A percentile compares a stretch with the other conserved stretches of the same genome.
phyloP scores from a whole-genome alignment of 2,888 invertebrate species.

The Argyresthia albistria region DNA sequence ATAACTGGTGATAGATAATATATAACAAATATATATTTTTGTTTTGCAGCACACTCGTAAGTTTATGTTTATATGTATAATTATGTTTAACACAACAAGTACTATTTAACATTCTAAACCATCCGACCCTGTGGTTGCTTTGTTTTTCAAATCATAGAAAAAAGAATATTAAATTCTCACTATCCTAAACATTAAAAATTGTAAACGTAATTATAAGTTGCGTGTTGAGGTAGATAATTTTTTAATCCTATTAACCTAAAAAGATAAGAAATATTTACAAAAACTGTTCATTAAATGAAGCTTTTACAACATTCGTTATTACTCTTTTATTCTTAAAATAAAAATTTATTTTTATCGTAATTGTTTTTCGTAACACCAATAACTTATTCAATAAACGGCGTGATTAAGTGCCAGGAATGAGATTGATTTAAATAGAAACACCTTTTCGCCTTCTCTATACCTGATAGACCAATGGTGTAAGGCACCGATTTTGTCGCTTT shows the following conservation, averaged over 20 bases:
- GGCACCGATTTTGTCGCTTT: no score
- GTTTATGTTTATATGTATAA: no score
- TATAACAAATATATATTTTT: conserved; percentile 31
- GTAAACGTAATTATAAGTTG: conserved; percentile 64
- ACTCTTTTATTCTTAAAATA: conserved; percentile 6
- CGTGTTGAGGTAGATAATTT: conserved; percentile 67
- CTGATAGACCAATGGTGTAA: no score
- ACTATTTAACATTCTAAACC: conserved; percentile 5
- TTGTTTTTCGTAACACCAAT: background rate
- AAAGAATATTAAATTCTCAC: conserved; percentile 48
- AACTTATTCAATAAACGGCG: conserved; percentile 10
- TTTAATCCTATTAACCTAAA: conserved; percentile 71
- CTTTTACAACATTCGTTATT: conserved; percentile 50
- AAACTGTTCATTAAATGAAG: conserved; percentile 44
- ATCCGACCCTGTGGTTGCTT: conserved; percentile 28
- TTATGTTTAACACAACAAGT: conserved; percentile 9
- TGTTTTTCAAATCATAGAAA: conserved; percentile 44
- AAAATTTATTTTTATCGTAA: background rate
- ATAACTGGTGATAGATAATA: background rate
- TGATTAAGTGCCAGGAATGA: conserved; percentile 19
- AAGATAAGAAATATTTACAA: conserved; percentile 65
- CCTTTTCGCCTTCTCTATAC: no score
- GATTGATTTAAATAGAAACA: conserved; percentile 4
- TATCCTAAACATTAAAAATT: conserved; percentile 58
- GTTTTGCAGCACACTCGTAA: conserved; percentile 50